A percentile compares a stretch with the other conserved stretches of the same genome.
phyloP scores from a whole-genome alignment of 2,113 vertebrate genomes.

The Limnothrissa miodon region DNA sequence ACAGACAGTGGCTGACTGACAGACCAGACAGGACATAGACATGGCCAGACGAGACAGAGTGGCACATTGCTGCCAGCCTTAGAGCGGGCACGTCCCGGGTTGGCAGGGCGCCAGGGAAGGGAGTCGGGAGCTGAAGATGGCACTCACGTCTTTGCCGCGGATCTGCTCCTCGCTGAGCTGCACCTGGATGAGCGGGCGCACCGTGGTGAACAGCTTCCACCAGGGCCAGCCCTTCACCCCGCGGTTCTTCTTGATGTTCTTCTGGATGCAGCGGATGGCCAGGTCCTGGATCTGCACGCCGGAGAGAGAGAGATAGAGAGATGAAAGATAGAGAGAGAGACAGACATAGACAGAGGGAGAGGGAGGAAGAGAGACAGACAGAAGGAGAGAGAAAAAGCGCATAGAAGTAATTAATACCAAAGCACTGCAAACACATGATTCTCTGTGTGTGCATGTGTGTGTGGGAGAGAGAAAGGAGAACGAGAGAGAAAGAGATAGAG shows the following conservation, averaged over 20 bases:
- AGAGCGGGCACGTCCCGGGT: neutral
- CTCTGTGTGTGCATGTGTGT: neutral
- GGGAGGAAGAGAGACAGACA: no score
- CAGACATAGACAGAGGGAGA: no score
- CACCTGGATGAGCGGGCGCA: conserved; percentile 90
- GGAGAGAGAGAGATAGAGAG: neutral
- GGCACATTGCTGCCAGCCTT: neutral
- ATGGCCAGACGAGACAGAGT: neutral
- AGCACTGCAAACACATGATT: neutral
- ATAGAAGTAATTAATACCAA: neutral
- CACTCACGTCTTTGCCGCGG: conserved; percentile 87
- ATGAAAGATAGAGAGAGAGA: no score
- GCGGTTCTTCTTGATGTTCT: conserved; percentile 96
- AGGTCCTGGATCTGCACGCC: conserved; percentile 86
- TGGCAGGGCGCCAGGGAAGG: neutral
- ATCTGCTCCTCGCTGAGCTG: conserved; percentile 96
- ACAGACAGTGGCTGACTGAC: neutral
- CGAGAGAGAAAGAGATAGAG: neutral
- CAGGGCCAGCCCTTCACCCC: conserved; percentile 93
- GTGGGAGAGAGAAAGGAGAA: neutral
- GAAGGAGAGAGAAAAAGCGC: no score
- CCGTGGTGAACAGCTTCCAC: conserved; percentile 95
- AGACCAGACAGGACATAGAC: no score
- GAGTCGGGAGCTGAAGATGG: neutral
- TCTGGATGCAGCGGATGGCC: conserved; percentile 96